Conservation (phyloP, 2,797 vertebrate species). For the Enteromius afrohamiltoni region DNA sequence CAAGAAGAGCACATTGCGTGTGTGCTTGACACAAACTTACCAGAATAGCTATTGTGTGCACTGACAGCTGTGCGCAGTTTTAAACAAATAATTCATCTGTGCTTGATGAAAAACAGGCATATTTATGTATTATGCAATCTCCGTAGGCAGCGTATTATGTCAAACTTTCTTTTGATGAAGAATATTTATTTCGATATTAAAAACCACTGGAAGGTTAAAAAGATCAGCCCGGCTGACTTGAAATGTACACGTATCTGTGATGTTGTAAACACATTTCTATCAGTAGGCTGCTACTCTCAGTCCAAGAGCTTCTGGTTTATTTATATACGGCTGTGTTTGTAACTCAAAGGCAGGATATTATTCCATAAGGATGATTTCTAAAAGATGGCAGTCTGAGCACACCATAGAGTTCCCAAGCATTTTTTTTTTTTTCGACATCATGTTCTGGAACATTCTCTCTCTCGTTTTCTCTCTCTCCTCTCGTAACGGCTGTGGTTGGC, state of each 20-base stretch:
- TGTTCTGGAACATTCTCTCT: constrained; percentile 49
- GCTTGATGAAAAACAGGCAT: constrained; percentile 32
- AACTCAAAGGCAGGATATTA: neutral
- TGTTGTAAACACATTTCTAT: neutral
- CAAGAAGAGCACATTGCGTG: neutral
- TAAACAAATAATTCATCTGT: constrained; percentile 20
- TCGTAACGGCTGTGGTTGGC: constrained; percentile 49
- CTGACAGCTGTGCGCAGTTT: constrained; percentile 23
- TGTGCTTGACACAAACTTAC: constrained; percentile 35
- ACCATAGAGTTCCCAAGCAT: constrained; percentile 26
- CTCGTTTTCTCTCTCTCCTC: constrained; percentile 32
- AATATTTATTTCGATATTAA: neutral
- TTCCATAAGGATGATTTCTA: constrained; percentile 18
- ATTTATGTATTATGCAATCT: constrained; percentile 3
- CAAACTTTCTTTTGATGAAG: constrained; percentile 18
- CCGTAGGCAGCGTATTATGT: neutral
- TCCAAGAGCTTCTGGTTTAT: constrained; percentile 13
- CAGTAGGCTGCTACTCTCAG: neutral
- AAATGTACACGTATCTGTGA: neutral
- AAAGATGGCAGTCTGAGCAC: constrained; percentile 41
- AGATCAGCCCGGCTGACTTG: neutral
- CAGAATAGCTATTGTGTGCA: constrained; percentile 30
- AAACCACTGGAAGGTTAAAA: neutral
- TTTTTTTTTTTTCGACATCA: constrained; percentile 21
- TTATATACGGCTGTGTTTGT: neutral